Evolutionary conservation across 1,140 invertebrate genomes (phyloP), one percentile per base, ranked within the genome.

Genomic region (Oedothorax gibbosus): DNA sequence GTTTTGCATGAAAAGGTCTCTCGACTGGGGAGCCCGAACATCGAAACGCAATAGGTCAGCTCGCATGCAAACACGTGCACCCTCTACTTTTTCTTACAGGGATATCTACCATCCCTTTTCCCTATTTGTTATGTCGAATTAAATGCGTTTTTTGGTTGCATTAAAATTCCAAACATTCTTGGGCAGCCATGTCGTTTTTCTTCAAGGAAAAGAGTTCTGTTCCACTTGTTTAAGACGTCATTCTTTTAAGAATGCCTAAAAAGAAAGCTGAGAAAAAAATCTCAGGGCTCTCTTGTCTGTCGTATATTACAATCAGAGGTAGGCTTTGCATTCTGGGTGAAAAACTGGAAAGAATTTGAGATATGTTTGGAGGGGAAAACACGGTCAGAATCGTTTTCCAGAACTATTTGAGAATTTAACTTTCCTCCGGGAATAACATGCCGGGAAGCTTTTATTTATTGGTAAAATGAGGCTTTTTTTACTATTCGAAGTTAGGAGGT

Each of bases 11-110:
- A 62, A 65, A 76, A 84, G 81, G 81, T 84, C 81, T 84, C 62
- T 62, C 71, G 62, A 56, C 72, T 66, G 51, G 81, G 81, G 72
- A 84, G 57, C 64, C 65, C 20, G 51, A 62, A 84, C 81, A 84
- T 76, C 71, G 72, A 76, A 84, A 84, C 50, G 71, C 81, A 84
- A 84, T 84, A 84, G 81, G 81, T 84, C 81, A 84, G 81, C 69
- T 84, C 35, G 60, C 72, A 20, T 62, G 69, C 10, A 84, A 84
- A 84, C 81, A 84, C 68, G 76, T 84, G 81, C 81, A 84, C 53
- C 62, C 81, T 84, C 62, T 84, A 65, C 72, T 35, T 57, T 21
- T 51, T 71, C 72, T 60, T 60, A 73, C 62, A 35, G 35, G 35
- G 35, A 35, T 35, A 35, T 66, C 81, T 75, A n/a, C 72, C 56